These are phyloP conservation scores for Napeogenes inachia DNA, from an alignment of 2,888 invertebrate species.

Conservation along the genomic window DNA sequence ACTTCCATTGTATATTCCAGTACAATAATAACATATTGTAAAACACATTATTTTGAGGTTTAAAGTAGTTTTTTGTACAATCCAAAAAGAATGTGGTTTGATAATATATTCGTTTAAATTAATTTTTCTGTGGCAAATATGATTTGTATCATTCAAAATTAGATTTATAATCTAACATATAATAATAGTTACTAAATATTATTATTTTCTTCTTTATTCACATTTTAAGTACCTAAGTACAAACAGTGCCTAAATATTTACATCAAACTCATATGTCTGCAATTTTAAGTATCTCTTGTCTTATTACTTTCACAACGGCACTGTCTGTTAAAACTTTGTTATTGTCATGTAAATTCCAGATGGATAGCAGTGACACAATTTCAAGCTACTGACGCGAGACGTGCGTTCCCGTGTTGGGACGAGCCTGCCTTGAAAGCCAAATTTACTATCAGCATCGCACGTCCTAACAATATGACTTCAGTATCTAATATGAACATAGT, in stretches of 20 bases:
- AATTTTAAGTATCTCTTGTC: no score
- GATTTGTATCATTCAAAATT: no score
- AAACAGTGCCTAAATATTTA: no score
- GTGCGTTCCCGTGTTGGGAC: constrained; percentile 92
- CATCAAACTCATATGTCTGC: no score
- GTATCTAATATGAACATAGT: constrained; percentile 87
- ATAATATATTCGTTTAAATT: no score
- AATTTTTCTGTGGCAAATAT: no score
- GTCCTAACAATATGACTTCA: constrained; percentile 83
- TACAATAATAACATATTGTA: background rate
- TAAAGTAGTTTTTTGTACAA: no score
- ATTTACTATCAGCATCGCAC: constrained; percentile 86
- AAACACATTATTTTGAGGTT: background rate
- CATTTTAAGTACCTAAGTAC: background rate
- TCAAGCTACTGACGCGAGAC: constrained; percentile 87
- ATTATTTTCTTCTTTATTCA: background rate
- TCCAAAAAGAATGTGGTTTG: no score
- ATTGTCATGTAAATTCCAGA: constrained; percentile 53
- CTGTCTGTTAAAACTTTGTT: background rate
- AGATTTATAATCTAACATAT: no score
- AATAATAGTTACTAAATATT: no score
- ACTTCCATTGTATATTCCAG: background rate
- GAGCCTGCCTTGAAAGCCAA: constrained; percentile 90
- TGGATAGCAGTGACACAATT: constrained; percentile 91
- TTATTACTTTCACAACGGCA: no score